Evolutionary conservation across 2,888 invertebrate genomes (phyloP), one percentile per base, ranked within the genome.

Genomic region (Morpho deidamia): DNA sequence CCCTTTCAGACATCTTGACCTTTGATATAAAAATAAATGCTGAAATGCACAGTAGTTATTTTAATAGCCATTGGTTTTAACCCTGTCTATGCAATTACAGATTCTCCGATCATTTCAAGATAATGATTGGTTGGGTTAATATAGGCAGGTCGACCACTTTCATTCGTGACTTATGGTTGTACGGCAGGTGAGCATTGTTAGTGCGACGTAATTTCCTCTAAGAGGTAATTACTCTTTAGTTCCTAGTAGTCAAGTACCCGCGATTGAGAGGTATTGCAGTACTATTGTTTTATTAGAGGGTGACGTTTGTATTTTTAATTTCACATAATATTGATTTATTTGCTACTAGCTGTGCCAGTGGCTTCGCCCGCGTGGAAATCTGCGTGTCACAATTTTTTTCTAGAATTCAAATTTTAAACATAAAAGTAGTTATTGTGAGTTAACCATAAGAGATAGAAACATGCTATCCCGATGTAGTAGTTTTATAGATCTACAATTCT

Each of bases 131-230:
- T 34, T 44, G 46, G 59, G 59, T 59, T 56, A 56, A 51, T 51
- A 54, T 42, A 51, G 60, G 53, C 55, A 50, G 57, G 56, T 57
- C 42, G 55, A 23, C 46, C 47, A 60, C 66, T 66, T 62, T 66
- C 65, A 53, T 60, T 59, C 58, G 59, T 62, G 61, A 61, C 59
- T 60, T 63, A 62, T 59, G 55, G 52, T 53, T 54, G 56, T 53
- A 52, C 56, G 51, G 23, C 23, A 23, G 51, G 48, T 51, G 53
- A 44, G 58, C 56, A 62, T 62, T 62, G 62, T 61, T 50, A 51
- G 53, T 23, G 56, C 58, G 58, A 61, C 55, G 57, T 64, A 63
- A 64, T 66, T 65, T 62, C 55, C 62, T 60, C 54, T 59, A 60
- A 60, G 23, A 23, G 23, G 63, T 60, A 61, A 64, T 67, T 62